Conservation (phyloP, 2,888 invertebrate genomes). For the Melinopterus prodromus region DNA sequence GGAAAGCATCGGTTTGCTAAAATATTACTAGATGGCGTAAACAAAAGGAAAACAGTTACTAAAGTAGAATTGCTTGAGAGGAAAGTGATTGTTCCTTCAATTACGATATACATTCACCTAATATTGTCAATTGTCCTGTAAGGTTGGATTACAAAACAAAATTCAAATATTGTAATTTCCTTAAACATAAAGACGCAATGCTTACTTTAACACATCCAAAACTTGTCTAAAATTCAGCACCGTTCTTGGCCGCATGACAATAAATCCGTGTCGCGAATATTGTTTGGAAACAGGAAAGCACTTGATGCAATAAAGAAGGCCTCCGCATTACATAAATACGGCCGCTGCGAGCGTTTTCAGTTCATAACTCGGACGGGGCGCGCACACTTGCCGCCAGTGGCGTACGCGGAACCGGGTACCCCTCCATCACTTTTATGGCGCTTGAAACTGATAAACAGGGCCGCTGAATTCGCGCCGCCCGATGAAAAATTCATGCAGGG, state of each 20-base stretch:
- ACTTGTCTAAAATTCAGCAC: background rate
- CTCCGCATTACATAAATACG: background rate
- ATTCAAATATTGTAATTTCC: background rate
- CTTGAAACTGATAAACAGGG: slow-evolving; percentile 4
- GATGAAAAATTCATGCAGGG: background rate
- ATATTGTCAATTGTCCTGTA: no score
- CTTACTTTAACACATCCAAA: background rate
- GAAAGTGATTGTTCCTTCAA: no score
- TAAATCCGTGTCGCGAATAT: background rate
- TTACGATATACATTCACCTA: no score
- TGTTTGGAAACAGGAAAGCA: background rate
- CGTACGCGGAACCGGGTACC: background rate
- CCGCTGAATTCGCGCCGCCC: background rate
- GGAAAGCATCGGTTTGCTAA: no score
- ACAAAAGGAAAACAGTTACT: no score
- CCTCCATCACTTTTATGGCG: background rate
- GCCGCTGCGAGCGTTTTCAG: background rate
- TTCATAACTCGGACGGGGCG: background rate
- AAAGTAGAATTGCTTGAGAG: no score
- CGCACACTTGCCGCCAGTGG: background rate
- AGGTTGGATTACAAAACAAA: no score
- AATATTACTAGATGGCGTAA: no score
- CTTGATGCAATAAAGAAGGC: background rate
- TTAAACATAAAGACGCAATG: background rate
- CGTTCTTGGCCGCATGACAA: background rate